phyloP scores from a whole-genome alignment of 2,888 invertebrate genomes.

The Aethes cnicana region DNA sequence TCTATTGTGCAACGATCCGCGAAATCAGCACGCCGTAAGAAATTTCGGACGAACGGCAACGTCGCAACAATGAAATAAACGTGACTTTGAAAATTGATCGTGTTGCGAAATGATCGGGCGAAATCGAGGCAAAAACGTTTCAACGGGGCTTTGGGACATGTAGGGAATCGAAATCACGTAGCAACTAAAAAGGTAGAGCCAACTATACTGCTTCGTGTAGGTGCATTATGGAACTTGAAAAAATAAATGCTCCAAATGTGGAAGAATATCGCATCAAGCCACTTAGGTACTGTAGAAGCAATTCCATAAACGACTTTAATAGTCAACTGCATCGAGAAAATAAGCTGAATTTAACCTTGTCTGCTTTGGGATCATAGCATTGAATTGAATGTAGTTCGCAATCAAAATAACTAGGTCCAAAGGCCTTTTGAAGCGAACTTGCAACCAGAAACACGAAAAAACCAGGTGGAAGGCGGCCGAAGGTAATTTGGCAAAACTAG shows the following conservation, averaged over 20 bases:
- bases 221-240: too few species aligned
- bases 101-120: conserved; percentile 25
- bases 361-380: too few species aligned
- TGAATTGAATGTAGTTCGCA: background rate
- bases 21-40: conserved; percentile 42
- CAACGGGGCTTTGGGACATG: conserved; percentile 7
- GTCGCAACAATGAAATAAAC: conserved; percentile 31
- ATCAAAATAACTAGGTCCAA: background rate
- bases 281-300: too few species aligned
- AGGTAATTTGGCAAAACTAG: conserved; percentile 29
- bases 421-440: conserved; percentile 7
- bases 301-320: too few species aligned
- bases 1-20: conserved; percentile 46
- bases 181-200: background rate
- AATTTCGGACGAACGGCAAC: conserved; percentile 35
- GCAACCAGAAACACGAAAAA: conserved; percentile 17
- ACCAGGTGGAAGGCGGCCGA: conserved; percentile 25
- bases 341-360: too few species aligned
- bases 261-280: too few species aligned
- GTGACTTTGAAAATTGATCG: conserved; percentile 34
- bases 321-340: too few species aligned
- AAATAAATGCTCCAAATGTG: too few species aligned
- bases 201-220: too few species aligned
- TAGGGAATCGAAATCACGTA: background rate
- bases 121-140: conserved; percentile 15